Evolutionary conservation across 2,888 invertebrate species (phyloP).

Genomic region (Cryptocephalus moraei): DNA sequence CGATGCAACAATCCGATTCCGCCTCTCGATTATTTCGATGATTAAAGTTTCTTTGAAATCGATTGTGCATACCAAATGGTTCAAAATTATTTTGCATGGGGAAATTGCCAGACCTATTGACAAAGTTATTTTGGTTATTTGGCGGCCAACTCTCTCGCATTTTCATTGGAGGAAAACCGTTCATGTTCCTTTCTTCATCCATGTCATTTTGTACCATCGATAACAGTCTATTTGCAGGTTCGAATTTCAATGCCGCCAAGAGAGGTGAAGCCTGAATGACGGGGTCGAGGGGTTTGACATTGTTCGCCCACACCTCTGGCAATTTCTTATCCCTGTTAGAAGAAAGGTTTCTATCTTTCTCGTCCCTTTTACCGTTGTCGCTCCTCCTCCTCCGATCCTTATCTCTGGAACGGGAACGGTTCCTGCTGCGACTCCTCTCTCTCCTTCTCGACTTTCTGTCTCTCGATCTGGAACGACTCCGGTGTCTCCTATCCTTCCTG

Average conservation of each 20-base stretch:
- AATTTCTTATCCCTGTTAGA: neutral
- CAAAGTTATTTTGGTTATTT: conserved; percentile 1
- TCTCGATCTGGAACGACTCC: conserved; percentile 35
- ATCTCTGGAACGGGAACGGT: conserved; percentile 45
- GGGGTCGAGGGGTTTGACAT: conserved; percentile 2
- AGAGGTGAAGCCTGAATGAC: neutral
- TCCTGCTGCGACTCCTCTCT: conserved; percentile 46
- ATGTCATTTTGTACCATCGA: neutral
- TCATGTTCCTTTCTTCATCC: neutral
- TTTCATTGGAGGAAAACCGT: neutral
- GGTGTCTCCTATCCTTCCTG: conserved; percentile 32
- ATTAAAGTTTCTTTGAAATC: conserved; percentile 14
- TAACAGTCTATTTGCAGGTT: neutral
- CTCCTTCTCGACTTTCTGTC: conserved; percentile 48
- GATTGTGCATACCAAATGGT: conserved; percentile 6
- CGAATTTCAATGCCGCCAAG: neutral
- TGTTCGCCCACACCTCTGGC: conserved; percentile 19
- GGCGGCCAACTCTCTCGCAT: conserved; percentile 6
- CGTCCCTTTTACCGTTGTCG: conserved; percentile 22
- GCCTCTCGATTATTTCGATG: conserved; percentile 2
- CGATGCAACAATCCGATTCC: conserved; percentile 46
- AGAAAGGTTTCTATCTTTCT: conserved; percentile 10
- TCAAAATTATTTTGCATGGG: neutral
- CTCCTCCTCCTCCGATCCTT: conserved; percentile 30
- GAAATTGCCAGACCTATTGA: neutral